Conservation (phyloP, 1,140 invertebrate species). For the Colletes gigas region DNA sequence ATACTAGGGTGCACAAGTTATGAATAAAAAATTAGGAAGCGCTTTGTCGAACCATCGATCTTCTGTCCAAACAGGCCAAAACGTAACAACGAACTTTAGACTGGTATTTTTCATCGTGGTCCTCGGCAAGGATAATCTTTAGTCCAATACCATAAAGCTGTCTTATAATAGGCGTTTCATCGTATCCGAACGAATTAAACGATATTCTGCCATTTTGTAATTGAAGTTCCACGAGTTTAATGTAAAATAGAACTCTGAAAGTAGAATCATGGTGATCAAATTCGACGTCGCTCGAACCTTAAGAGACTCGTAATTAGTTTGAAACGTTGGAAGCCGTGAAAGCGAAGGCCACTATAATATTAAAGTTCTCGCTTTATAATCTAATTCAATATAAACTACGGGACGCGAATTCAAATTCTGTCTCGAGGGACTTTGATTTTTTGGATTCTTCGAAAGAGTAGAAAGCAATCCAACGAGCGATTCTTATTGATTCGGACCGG, state of each 20-base stretch:
- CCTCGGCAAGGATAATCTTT: no score
- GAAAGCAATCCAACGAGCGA: no score
- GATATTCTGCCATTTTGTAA: neutral
- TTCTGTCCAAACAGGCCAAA: neutral
- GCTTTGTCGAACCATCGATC: neutral
- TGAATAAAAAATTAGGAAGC: neutral
- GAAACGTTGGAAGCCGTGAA: neutral
- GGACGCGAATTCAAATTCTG: neutral
- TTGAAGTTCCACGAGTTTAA: neutral
- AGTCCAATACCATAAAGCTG: no score
- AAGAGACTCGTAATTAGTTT: slow-evolving; percentile 24
- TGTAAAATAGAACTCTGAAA: neutral
- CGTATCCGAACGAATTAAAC: neutral
- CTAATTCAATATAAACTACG: neutral
- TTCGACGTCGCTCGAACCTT: slow-evolving; percentile 10
- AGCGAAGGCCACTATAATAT: neutral
- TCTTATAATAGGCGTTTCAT: neutral
- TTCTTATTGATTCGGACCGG: no score
- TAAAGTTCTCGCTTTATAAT: neutral
- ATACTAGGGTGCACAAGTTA: neutral
- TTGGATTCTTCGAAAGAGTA: neutral
- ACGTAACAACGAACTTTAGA: neutral
- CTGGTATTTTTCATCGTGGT: neutral
- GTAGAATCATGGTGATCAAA: neutral
- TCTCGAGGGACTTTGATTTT: neutral